Conservation (phyloP, 2,797 vertebrate genomes). For the Typhlichthys subterraneus region DNA sequence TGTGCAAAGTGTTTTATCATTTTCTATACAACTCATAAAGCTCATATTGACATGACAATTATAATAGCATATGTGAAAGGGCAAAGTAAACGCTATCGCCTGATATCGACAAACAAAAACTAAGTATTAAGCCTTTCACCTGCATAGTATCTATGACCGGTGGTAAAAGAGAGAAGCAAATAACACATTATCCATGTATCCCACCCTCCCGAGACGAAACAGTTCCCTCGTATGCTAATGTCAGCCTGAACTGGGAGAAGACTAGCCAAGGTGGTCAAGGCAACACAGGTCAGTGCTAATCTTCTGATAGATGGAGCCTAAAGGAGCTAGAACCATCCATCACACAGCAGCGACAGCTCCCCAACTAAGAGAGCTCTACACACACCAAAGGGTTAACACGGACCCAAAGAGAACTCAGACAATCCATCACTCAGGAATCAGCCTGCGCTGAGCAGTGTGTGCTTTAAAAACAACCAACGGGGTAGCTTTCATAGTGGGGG, state of each 20-base stretch:
- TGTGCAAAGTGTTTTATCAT: slow-evolving; percentile 65
- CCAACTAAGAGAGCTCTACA: slow-evolving; percentile 60
- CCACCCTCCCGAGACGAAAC: slow-evolving; percentile 65
- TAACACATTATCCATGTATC: slow-evolving; percentile 70
- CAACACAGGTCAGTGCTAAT: slow-evolving; percentile 80
- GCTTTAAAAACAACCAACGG: slow-evolving; percentile 39
- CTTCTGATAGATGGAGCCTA: slow-evolving; percentile 79
- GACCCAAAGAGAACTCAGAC: slow-evolving; percentile 63
- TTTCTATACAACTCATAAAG: slow-evolving; percentile 43
- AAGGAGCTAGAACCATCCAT: slow-evolving; percentile 77
- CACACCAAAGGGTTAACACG: slow-evolving; percentile 71
- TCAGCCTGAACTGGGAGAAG: slow-evolving; percentile 56
- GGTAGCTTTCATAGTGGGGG: slow-evolving; percentile 22
- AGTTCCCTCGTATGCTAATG: slow-evolving; percentile 76
- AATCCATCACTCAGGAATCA: slow-evolving; percentile 77
- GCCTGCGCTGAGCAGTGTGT: slow-evolving; percentile 43
- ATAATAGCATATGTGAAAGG: no score
- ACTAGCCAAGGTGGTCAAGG: slow-evolving; percentile 68
- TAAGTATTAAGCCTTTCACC: slow-evolving; percentile 64
- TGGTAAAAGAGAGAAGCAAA: slow-evolving; percentile 62
- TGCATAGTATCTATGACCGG: slow-evolving; percentile 69
- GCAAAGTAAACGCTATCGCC: slow-evolving; percentile 54
- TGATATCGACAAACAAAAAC: slow-evolving; percentile 69
- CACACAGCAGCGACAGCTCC: slow-evolving; percentile 63
- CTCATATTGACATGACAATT: no score